A percentile compares a stretch with the other conserved stretches of the same genome.
Conservation (phyloP, 1,140 invertebrate genomes). For the Aphelinus atriplicis region DNA sequence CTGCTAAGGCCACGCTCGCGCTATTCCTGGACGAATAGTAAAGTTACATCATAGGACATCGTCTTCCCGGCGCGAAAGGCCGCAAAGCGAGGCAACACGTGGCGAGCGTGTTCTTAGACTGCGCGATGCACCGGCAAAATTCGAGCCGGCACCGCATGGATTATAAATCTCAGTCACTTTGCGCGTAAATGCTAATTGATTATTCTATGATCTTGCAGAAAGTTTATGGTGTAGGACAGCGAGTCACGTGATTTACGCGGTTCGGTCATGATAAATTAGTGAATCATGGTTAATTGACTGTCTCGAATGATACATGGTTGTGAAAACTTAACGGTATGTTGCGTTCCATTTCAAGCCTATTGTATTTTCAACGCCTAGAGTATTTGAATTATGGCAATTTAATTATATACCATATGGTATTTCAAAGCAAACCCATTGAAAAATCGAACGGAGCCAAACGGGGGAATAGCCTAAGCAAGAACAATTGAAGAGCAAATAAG, state of each 20-base stretch:
- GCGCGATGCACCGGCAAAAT: background rate
- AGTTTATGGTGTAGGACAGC: background rate
- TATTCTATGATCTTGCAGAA: background rate
- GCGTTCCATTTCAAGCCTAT: too few species aligned
- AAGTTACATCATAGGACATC: constrained; percentile 22
- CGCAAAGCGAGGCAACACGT: constrained; percentile 4
- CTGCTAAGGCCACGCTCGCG: constrained; percentile 14
- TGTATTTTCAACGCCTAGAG: too few species aligned
- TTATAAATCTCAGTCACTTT: background rate
- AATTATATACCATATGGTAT: too few species aligned
- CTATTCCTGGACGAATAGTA: constrained; percentile 20
- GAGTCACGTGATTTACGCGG: too few species aligned
- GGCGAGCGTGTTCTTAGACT: background rate
- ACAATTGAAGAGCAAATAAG: too few species aligned
- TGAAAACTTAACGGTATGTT: too few species aligned
- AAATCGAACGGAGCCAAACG: constrained; percentile 10
- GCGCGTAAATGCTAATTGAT: background rate
- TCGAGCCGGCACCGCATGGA: background rate
- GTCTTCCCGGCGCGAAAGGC: background rate
- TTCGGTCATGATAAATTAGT: too few species aligned
- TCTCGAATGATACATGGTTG: too few species aligned
- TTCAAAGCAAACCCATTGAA: too few species aligned
- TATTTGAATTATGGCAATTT: too few species aligned
- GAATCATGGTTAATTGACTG: too few species aligned
- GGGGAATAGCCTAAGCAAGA: background rate